A percentile compares a stretch with the other conserved stretches of the same genome.
Conservation (phyloP, 2,113 vertebrate genomes). For the Sinocyclocheilus anophthalmus region DNA sequence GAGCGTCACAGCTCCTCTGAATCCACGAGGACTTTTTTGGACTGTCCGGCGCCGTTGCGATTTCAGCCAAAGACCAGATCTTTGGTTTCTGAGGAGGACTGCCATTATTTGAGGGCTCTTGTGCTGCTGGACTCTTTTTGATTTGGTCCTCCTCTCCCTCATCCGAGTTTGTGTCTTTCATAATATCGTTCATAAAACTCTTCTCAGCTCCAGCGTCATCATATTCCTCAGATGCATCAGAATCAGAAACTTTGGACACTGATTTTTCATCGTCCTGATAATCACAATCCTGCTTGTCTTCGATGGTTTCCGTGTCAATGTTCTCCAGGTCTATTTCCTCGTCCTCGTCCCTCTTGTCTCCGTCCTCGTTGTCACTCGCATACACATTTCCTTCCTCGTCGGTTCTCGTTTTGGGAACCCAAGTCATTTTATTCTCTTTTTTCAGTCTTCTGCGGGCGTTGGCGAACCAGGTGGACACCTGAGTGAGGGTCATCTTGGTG, state of each 20-base stretch:
- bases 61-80: constrained; percentile 98
- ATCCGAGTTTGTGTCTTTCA: constrained; percentile 65
- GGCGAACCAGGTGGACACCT: constrained; percentile 87
- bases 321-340: constrained; percentile 97
- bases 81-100: constrained; percentile 88
- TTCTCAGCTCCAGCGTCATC: constrained; percentile 85
- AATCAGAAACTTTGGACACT: constrained; percentile 84
- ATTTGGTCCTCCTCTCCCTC: constrained; percentile 61
- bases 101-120: constrained; percentile 74
- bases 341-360: constrained; percentile 90
- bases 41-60: constrained; percentile 93
- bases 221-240: constrained; percentile 77
- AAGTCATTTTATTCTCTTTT: constrained; percentile 85
- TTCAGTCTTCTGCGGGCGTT: constrained; percentile 81
- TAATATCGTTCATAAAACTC: constrained; percentile 80
- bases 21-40: constrained; percentile 84
- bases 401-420: constrained; percentile 88
- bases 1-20: constrained; percentile 70
- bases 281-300: constrained; percentile 85
- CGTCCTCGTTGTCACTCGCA: constrained; percentile 86
- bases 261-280: constrained; percentile 83
- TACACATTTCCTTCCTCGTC: constrained; percentile 95
- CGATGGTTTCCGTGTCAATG: constrained; percentile 90
- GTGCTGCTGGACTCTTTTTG: constrained; percentile 73
- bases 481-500: constrained; percentile 90